Evolutionary conservation across 2,797 vertebrate species (phyloP).

Genomic region (Macrochelys suwanniensis): DNA sequence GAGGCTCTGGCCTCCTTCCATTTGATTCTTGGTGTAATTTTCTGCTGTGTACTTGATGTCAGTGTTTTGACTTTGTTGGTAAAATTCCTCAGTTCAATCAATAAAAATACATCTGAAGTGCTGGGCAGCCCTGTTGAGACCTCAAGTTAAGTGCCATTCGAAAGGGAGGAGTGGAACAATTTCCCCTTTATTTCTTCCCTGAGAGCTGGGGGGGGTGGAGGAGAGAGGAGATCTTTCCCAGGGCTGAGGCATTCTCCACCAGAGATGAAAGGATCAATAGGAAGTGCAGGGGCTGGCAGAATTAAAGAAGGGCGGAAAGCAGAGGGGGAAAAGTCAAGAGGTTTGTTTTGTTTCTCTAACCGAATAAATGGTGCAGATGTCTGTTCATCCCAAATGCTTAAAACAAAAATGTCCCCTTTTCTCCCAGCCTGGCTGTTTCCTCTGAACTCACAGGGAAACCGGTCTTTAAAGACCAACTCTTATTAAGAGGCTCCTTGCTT

Average conservation of each 20-base stretch:
- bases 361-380: neutral
- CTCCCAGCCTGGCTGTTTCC: neutral
- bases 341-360: neutral
- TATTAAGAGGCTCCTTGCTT: neutral
- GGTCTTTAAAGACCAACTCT: neutral
- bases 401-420: neutral
- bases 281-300: neutral
- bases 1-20: neutral
- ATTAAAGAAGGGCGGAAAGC: neutral
- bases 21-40: neutral
- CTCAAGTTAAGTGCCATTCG: neutral
- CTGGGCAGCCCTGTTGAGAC: neutral
- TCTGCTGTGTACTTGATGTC: accelerated
- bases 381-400: neutral
- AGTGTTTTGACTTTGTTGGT: neutral
- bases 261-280: neutral
- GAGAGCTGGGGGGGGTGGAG: neutral
- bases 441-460: neutral
- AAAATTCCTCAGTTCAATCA: neutral
- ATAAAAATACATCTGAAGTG: neutral
- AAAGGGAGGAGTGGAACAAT: neutral
- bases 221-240: neutral
- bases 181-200: neutral
- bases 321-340: neutral
- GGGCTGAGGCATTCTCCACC: neutral